Evolutionary conservation across 2,888 invertebrate genomes (phyloP).

Genomic region (Exocentrus adspersus): DNA sequence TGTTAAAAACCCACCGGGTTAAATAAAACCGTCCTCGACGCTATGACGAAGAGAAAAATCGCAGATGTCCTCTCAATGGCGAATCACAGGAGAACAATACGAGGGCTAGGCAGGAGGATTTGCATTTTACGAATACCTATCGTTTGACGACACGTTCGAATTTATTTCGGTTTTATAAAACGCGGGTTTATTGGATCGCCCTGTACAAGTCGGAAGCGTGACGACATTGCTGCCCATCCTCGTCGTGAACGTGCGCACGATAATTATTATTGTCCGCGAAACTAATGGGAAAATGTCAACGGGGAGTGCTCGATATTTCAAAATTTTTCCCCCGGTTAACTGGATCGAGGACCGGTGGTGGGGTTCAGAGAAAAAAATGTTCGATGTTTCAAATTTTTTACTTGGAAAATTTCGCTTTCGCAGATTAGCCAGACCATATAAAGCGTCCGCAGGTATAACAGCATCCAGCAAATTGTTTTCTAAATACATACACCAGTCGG

Average conservation of each 20-base stretch:
- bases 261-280: constrained; percentile 17
- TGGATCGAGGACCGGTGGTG: no score
- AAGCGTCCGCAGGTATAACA: constrained; percentile 5
- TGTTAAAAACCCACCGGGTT: no score
- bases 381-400: no score
- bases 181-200: no score
- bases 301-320: constrained; percentile 23
- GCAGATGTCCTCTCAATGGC: background rate
- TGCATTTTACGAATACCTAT: background rate
- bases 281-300: constrained; percentile 11
- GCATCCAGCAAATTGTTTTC: constrained; percentile 14
- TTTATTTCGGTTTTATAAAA: no score
- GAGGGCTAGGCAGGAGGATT: background rate
- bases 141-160: background rate
- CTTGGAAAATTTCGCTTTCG: no score
- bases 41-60: no score
- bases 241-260: constrained; percentile 16
- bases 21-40: no score
- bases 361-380: background rate
- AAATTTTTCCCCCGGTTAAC: no score
- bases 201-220: background rate
- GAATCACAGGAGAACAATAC: background rate
- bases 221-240: background rate
- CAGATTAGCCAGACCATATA: constrained; percentile 13
- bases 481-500: constrained; percentile 5